Percentiles rank a stretch among this genome's conserved stretches.
These are phyloP conservation scores for Odocoileus virginianus DNA, from an alignment of 2,113 vertebrate genomes.

Conservation along the genomic window DNA sequence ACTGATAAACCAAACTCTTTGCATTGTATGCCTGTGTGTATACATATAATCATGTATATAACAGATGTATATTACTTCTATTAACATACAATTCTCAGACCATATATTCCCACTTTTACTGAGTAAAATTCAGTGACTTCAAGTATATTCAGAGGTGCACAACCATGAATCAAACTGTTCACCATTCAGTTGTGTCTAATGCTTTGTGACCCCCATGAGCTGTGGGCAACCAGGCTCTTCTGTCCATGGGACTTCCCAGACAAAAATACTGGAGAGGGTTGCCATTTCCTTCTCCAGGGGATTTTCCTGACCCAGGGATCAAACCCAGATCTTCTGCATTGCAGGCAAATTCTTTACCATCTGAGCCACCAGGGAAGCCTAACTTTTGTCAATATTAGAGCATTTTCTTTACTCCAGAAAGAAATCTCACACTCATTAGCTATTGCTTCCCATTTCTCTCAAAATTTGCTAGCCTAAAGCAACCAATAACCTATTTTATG, in stretches of 20 bases:
- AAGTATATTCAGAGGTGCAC: background rate
- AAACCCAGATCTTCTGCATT: background rate
- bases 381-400: background rate
- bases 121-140: background rate
- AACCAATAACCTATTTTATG: background rate
- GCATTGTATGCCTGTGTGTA: background rate
- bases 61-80: background rate
- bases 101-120: background rate
- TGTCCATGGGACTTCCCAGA: background rate
- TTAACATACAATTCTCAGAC: background rate
- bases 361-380: background rate
- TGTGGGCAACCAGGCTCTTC: background rate
- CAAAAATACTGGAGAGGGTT: background rate
- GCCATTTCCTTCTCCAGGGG: background rate
- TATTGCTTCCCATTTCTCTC: background rate
- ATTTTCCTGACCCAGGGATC: background rate
- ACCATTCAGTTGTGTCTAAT: background rate
- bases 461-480: background rate
- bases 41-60: background rate
- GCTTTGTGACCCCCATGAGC: background rate
- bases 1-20: background rate
- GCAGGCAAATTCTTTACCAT: background rate
- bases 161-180: background rate
- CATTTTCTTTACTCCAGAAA: background rate
- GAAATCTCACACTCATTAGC: background rate